These are phyloP conservation scores for Balearica regulorum DNA, from an alignment of 2,797 vertebrate genomes.

Conservation along the genomic window DNA sequence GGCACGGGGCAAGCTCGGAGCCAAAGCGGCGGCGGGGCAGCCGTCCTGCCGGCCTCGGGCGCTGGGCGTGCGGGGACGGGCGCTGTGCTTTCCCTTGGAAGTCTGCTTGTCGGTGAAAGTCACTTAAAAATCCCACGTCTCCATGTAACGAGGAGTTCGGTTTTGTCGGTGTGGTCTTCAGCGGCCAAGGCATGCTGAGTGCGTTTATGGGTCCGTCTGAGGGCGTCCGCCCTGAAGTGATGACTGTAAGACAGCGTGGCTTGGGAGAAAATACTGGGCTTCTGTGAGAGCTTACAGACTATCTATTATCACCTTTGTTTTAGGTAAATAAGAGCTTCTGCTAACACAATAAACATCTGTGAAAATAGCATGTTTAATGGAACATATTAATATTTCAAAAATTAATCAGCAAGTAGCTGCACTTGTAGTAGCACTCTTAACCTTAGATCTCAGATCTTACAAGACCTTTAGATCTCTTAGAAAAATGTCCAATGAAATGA, in stretches of 20 bases:
- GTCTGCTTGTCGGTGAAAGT: neutral
- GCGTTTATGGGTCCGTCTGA: rapidly evolving
- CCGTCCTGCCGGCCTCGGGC: too few relatives aligned
- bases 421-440: neutral
- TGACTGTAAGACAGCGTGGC: neutral
- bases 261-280: rapidly evolving
- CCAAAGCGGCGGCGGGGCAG: neutral
- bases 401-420: too few relatives aligned
- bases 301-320: rapidly evolving
- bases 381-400: neutral
- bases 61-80: neutral
- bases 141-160: rapidly evolving
- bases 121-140: rapidly evolving
- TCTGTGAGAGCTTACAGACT: neutral
- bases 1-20: neutral
- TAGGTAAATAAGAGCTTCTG: neutral
- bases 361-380: neutral
- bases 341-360: rapidly evolving
- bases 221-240: rapidly evolving
- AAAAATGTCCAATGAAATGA: neutral
- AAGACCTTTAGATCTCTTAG: neutral
- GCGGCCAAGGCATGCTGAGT: rapidly evolving
- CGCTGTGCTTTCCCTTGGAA: rapidly evolving
- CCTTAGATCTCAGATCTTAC: neutral
- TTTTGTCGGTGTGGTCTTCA: neutral